phyloP scores from a whole-genome alignment of 2,888 invertebrate genomes.

The Plebejus anna region DNA sequence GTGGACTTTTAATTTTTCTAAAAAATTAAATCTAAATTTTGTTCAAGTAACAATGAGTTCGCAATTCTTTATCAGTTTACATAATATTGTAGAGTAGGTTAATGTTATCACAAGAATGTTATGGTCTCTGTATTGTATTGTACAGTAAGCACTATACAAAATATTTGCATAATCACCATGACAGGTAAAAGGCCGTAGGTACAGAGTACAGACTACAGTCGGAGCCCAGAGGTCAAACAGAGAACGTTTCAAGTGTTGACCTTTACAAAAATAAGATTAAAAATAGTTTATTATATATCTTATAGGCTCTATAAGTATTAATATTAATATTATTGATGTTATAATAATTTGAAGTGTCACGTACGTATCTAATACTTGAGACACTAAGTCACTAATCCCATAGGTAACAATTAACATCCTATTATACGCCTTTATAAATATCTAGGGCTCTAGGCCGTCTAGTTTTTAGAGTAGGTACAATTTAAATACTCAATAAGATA shows the following conservation, averaged over 20 bases:
- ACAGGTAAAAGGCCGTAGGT: background rate
- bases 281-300: too few relatives aligned
- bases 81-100: background rate
- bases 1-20: background rate
- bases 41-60: background rate
- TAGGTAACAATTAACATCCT: background rate
- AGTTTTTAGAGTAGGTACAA: too few relatives aligned
- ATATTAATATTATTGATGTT: too few relatives aligned
- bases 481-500: too few relatives aligned
- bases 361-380: too few relatives aligned
- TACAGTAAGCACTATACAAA: background rate
- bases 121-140: background rate
- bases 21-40: background rate
- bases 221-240: background rate
- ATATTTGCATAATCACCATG: background rate
- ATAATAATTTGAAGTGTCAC: too few relatives aligned
- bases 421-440: background rate
- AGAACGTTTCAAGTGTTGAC: background rate
- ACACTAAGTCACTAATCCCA: background rate
- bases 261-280: too few relatives aligned
- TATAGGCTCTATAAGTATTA: too few relatives aligned
- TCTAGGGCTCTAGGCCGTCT: too few relatives aligned
- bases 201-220: too few relatives aligned
- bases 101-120: background rate
- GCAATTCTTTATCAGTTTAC: background rate